phyloP scores from a whole-genome alignment of 2,888 invertebrate species.

The Cosmopolites sordidus region DNA sequence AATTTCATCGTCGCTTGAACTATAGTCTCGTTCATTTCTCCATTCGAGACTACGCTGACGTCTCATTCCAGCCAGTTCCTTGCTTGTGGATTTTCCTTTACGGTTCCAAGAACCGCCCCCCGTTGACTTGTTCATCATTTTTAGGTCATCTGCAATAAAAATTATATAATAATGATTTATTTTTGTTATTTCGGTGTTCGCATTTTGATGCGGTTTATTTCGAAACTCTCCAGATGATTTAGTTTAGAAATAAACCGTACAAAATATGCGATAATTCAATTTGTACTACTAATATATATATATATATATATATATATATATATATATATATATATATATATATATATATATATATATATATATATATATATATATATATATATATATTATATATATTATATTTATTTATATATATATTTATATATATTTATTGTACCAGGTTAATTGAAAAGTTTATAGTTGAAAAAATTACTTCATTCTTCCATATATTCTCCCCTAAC shows the following conservation, averaged over 20 bases:
- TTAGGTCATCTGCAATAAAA: conserved; percentile 21
- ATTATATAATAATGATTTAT: not conserved
- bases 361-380: not conserved
- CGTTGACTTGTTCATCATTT: conserved; percentile 32
- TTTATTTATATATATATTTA: not conserved
- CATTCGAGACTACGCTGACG: conserved; percentile 57
- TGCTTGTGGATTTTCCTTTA: conserved; percentile 29
- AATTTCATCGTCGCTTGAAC: conserved; percentile 56
- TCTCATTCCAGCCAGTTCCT: conserved; percentile 42
- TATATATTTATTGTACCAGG: not conserved
- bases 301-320: not conserved
- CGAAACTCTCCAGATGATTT: not conserved
- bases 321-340: not conserved
- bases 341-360: not conserved
- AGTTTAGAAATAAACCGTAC: too few relatives aligned
- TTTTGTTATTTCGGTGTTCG: not conserved
- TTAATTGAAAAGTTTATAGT: too few relatives aligned
- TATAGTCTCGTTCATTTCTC: conserved; percentile 54
- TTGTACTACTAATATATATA: not conserved
- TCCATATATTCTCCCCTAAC: too few relatives aligned
- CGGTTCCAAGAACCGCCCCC: conserved; percentile 44
- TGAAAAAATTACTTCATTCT: too few relatives aligned
- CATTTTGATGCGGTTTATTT: not conserved
- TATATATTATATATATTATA: not conserved
- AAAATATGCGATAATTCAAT: too few relatives aligned